phyloP scores from a whole-genome alignment of 2,113 vertebrate genomes.

The Limnothrissa miodon region DNA sequence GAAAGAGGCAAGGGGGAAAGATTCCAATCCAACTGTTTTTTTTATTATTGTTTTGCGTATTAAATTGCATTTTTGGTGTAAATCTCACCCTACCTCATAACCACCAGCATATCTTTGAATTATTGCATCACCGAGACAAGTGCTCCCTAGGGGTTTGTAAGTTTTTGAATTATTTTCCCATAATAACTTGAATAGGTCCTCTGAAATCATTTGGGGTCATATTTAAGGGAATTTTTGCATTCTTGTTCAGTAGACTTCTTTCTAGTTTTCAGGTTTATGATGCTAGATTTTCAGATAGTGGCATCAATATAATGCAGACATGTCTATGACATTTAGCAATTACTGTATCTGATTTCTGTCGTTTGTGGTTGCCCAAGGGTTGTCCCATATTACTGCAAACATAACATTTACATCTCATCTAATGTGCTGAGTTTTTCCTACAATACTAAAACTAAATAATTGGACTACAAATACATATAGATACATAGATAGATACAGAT shows the following conservation, averaged over 20 bases:
- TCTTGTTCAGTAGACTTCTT: background rate
- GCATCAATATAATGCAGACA: background rate
- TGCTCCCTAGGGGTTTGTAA: background rate
- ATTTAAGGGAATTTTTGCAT: background rate
- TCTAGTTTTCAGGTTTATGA: background rate
- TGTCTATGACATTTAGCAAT: background rate
- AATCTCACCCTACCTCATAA: background rate
- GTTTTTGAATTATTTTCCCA: background rate
- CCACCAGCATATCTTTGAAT: background rate
- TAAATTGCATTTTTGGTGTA: constrained; percentile 15
- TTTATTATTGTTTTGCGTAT: background rate
- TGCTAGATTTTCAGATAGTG: background rate
- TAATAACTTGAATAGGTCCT: background rate
- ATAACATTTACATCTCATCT: background rate
- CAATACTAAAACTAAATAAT: background rate
- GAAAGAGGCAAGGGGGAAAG: background rate
- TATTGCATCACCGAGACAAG: background rate
- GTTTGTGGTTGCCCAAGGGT: background rate
- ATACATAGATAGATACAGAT: constrained; percentile 35
- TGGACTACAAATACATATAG: background rate
- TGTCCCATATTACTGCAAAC: background rate
- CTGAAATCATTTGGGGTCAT: background rate
- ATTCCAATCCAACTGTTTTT: background rate
- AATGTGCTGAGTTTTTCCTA: background rate
- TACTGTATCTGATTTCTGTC: background rate